Conservation (phyloP, 2,113 vertebrate species). For the Riparia riparia region DNA sequence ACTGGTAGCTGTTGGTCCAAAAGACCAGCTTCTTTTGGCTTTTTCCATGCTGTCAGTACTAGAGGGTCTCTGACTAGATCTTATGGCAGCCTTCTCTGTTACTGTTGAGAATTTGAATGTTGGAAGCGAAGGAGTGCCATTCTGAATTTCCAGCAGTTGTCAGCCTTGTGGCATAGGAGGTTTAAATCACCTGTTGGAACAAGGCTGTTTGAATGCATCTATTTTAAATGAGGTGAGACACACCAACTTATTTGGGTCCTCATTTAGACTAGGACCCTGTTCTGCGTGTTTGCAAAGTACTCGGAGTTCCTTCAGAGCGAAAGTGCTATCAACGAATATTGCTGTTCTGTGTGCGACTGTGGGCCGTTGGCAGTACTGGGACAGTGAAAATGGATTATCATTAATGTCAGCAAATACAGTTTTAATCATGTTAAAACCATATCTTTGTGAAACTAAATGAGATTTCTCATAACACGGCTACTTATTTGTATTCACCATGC, state of each 20-base stretch:
- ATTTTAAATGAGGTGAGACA: background rate
- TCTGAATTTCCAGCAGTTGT: background rate
- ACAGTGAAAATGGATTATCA: constrained; percentile 59
- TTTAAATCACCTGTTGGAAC: background rate
- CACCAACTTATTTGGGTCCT: background rate
- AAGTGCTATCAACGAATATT: background rate
- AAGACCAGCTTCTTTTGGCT: background rate
- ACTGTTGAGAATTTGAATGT: background rate
- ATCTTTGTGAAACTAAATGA: constrained; percentile 65
- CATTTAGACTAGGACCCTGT: background rate
- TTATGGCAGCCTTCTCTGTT: background rate
- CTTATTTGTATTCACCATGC: constrained; percentile 48
- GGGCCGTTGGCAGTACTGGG: constrained; percentile 10
- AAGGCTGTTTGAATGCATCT: background rate
- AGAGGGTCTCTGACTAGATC: background rate
- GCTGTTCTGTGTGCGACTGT: background rate
- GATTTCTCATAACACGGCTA: constrained; percentile 64
- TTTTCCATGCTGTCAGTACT: background rate
- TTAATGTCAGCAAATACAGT: constrained; percentile 61
- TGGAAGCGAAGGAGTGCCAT: background rate
- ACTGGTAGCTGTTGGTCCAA: background rate
- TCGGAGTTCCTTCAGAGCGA: constrained; percentile 56
- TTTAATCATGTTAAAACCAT: constrained; percentile 66
- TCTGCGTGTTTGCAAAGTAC: background rate
- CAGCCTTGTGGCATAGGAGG: background rate